Conservation (phyloP, 2,888 invertebrate species). For the Eurytoma californica region DNA sequence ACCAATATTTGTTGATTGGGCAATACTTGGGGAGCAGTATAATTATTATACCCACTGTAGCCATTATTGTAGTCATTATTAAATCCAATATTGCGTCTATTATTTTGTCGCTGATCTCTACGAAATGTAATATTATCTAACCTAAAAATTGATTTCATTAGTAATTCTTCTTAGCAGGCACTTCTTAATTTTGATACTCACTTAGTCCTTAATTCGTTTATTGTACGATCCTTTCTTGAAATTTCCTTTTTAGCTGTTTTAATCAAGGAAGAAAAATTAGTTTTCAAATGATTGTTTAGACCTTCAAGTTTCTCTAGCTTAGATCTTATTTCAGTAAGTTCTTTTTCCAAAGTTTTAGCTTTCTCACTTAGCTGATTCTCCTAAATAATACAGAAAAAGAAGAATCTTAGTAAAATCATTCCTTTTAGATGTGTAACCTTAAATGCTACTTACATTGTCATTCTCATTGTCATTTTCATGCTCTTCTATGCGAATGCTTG, state of each 20-base stretch:
- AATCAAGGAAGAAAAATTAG: conserved; percentile 75
- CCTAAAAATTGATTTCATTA: conserved; percentile 57
- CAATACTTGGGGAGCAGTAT: background rate
- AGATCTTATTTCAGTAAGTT: conserved; percentile 57
- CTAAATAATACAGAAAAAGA: background rate
- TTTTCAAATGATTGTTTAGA: conserved; percentile 69
- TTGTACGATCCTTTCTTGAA: conserved; percentile 75
- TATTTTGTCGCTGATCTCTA: conserved; percentile 54
- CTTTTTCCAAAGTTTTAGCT: conserved; percentile 31
- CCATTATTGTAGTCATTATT: background rate
- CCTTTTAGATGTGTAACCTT: conserved; percentile 36
- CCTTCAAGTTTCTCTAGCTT: conserved; percentile 64
- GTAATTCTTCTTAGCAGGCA: background rate
- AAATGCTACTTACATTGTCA: conserved; percentile 44
- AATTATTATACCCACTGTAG: background rate
- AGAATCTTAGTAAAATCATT: background rate
- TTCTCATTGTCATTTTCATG: conserved; percentile 44
- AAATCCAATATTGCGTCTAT: background rate
- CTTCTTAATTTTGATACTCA: conserved; percentile 58
- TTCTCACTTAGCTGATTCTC: background rate
- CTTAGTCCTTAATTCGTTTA: conserved; percentile 74
- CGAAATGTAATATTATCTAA: conserved; percentile 71
- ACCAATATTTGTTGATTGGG: background rate
- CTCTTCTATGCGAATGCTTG: conserved; percentile 60
- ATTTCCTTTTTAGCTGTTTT: conserved; percentile 76